Base-by-base conservation (phyloP, 92 coral and sea anemone species). In the Epizoanthus scotinus region DNA sequence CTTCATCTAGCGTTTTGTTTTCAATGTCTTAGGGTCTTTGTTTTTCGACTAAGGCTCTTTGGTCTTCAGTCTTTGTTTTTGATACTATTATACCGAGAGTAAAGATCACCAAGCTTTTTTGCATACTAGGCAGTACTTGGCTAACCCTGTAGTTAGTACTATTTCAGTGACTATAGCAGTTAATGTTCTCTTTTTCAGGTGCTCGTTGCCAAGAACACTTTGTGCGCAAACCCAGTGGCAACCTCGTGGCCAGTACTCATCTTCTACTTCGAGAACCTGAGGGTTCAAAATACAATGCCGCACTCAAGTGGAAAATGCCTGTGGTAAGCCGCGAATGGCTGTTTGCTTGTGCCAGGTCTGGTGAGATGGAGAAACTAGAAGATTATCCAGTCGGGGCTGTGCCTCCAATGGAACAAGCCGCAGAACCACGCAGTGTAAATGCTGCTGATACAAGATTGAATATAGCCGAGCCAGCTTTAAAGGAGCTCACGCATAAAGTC, bases 241-340 rank as follows among this genome's bases (percentile, higher is more conserved):
- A 82, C 63, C 80, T 84, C 56, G 53, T 83, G 50, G 96, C 92
- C 36, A 95, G 93, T 78, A 95, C 98, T 9, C 99, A 95, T 67
- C 95, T 95, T 27, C 84, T 95, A 44, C 89, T 93, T 58, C 88
- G 79, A 86, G 91, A 89, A 68, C 92, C 95, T 36, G 78, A 85
- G 44, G 99, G 99, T 3, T 82, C 84, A n/a, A 95, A 95, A 64
- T 95, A 93, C 81, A 27, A 77, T 55, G 99, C 99, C 24, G 99
- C 99, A 21, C 28, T 87, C 52, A 89, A 86, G 65, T 95, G 99
- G 99, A 81, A 86, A 65, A 93, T 92, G 28, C 95, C 97, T 40
- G 94, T 90, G 2, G 86, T 89, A 2, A 90, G 84, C 28, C 58
- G 85, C 0, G 78, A 95, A 17, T 95, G 99, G 99, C 83, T 95